Base-by-base conservation (phyloP, 2,888 invertebrate genomes). In the Dermolepida albohirtum region DNA sequence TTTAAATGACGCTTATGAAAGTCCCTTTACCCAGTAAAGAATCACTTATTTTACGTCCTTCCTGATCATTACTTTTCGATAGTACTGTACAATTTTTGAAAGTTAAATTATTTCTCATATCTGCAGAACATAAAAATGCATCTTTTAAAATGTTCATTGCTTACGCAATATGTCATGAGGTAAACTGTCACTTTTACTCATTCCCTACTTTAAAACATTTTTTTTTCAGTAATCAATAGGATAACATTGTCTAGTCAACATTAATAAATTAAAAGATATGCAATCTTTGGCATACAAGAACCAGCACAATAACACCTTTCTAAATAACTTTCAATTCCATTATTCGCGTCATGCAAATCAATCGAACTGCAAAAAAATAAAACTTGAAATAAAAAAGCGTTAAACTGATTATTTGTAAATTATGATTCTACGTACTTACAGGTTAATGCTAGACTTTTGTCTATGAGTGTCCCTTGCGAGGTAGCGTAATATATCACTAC, bases 401-500 rank as follows among this genome's bases (percentile, higher is more conserved):
- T 29, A 47, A 47, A 62, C 34, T n/a, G 47, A 12, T 12, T 14
- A 34, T 14, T 59, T 6, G 22, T 27, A 47, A 62, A 47, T 34
- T 62, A 62, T n/a, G 5, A 39, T 40, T n/a, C 17, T 34, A 34
- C 1, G 34, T 34, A 34, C 34, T 6, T 27, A 47, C 6, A 22
- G 2, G 57, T 34, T 57, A 12, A 43, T 27, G 27, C 11, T 22
- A 57, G 43, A 57, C 57, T 57, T 57, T 43, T 57, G 27, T 27
- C 16, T 12, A 34, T 12, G 59, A 62, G 12, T 62, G 34, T 47
- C 47, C 34, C 22, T n/a, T 47, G 44, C 47, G 16, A 34, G 29
- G 47, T 62, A 44, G 47, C 12, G 47, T 62, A 62, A 62, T 47
- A 66, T 66, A 66, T 66, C 39, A 59, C 50, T 50, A 59, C 66